phyloP scores from a whole-genome alignment of 1,140 invertebrate genomes.

The Phocides pigmalion region DNA sequence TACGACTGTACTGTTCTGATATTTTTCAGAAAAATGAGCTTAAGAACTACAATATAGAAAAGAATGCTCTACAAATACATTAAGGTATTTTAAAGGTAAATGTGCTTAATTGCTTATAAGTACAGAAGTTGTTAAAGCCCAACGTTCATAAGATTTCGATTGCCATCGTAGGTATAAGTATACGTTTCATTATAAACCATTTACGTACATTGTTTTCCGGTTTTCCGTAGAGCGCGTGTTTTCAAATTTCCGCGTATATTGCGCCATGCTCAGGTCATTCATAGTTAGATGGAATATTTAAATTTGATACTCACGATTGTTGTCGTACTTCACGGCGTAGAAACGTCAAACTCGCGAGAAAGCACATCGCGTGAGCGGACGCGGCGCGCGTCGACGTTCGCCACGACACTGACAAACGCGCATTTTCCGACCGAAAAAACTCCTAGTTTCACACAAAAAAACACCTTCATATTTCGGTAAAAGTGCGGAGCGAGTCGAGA shows the following conservation, averaged over 20 bases:
- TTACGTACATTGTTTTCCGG: no score
- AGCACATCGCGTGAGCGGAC: slow-evolving; percentile 52
- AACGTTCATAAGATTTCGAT: no score
- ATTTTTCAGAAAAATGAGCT: no score
- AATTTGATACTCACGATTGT: slow-evolving; percentile 67
- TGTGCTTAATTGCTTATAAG: no score
- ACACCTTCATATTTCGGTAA: slow-evolving; percentile 77
- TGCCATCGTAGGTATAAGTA: no score
- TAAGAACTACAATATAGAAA: no score
- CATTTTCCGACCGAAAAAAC: slow-evolving; percentile 62
- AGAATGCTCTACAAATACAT: no score
- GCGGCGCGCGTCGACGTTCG: slow-evolving; percentile 58
- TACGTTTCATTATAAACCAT: no score
- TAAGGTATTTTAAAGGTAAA: no score
- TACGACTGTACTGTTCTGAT: no score
- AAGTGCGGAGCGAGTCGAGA: slow-evolving; percentile 81
- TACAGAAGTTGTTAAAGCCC: no score
- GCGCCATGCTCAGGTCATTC: not conserved
- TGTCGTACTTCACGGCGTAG: slow-evolving; percentile 41
- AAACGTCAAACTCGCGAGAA: slow-evolving; percentile 58
- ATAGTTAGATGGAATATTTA: slow-evolving; percentile 45
- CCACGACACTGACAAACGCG: slow-evolving; percentile 50
- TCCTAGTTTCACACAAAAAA: slow-evolving; percentile 70
- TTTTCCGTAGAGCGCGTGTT: not conserved
- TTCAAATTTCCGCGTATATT: not conserved